Conservation (phyloP, 2,797 vertebrate genomes). For the Sebastes matsubarae region DNA sequence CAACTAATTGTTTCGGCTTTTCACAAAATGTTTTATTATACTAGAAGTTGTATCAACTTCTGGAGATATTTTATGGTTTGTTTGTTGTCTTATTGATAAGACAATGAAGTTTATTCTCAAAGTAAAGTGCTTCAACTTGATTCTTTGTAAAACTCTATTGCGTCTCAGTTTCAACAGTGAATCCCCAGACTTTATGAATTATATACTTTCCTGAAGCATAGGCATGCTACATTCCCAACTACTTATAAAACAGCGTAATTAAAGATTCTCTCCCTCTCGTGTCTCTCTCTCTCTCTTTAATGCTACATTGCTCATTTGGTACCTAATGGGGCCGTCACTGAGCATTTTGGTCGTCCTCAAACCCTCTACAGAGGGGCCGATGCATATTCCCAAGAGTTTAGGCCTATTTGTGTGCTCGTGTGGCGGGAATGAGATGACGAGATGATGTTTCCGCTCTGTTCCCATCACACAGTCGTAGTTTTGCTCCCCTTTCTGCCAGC, state of each 20-base stretch:
- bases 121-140: background rate
- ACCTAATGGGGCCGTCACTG: conserved; percentile 78
- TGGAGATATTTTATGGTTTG: background rate
- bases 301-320: conserved; percentile 74
- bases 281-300: conserved; percentile 37
- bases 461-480: conserved; percentile 26
- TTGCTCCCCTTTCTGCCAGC: conserved; percentile 23
- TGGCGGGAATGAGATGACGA: conserved; percentile 45
- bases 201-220: conserved; percentile 21
- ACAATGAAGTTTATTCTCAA: background rate
- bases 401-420: conserved; percentile 59
- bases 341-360: conserved; percentile 68
- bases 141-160: background rate
- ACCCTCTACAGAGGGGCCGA: conserved; percentile 60
- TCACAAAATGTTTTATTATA: background rate
- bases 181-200: conserved; percentile 14
- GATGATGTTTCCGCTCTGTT: conserved; percentile 52
- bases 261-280: conserved; percentile 10
- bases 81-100: background rate
- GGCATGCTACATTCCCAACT: conserved; percentile 23
- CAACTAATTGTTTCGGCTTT: background rate
- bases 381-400: conserved; percentile 62
- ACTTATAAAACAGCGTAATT: conserved; percentile 50
- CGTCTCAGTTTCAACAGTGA: background rate
- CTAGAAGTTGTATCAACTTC: background rate